Conservation (phyloP, 2,888 invertebrate species). For the Heliconius ismenius region DNA sequence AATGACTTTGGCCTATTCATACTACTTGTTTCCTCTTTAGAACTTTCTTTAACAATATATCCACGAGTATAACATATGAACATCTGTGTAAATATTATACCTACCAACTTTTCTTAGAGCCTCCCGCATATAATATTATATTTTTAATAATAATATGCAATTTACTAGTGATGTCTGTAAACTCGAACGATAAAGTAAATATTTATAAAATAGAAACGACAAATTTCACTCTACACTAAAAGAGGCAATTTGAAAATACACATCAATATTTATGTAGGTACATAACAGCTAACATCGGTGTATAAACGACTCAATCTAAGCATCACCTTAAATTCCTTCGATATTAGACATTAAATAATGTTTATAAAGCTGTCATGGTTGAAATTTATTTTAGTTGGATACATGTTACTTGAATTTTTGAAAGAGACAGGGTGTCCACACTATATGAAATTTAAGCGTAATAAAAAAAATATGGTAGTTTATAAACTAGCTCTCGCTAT, state of each 20-base stretch:
- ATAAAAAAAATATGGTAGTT: background rate
- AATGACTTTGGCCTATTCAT: background rate
- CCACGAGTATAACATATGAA: background rate
- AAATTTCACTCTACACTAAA: background rate
- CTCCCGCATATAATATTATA: background rate
- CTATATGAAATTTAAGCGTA: background rate
- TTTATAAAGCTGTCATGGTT: slow-evolving; percentile 2
- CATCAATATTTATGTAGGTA: background rate
- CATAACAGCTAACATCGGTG: background rate
- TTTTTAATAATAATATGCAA: background rate
- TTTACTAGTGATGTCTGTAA: background rate
- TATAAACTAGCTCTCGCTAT: slow-evolving; percentile 2
- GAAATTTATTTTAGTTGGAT: slow-evolving; percentile 2
- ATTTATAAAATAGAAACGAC: background rate
- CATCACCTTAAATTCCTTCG: background rate
- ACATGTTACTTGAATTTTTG: slow-evolving; percentile 3
- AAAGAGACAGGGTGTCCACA: slow-evolving; percentile 2
- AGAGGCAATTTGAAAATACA: background rate
- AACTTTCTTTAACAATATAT: background rate
- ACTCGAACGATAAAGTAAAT: background rate
- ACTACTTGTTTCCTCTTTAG: background rate
- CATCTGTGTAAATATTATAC: background rate
- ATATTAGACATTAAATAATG: slow-evolving; percentile 10
- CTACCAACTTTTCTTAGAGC: background rate
- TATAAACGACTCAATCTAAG: slow-evolving; percentile 10